Conservation (phyloP, 2,113 vertebrate species). For the Colius striatus region DNA sequence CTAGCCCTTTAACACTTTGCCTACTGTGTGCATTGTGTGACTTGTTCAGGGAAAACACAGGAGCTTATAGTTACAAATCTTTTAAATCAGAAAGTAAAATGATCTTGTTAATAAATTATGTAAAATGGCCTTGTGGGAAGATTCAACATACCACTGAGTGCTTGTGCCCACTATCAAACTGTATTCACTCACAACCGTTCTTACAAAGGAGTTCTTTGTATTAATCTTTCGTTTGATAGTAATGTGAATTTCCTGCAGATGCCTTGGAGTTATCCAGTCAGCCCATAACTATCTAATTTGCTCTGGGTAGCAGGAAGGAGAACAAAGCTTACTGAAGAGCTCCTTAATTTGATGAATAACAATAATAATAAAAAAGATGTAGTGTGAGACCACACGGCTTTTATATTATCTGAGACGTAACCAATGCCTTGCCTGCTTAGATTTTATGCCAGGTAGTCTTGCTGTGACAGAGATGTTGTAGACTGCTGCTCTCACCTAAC, state of each 20-base stretch:
- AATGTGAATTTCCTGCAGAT: constrained; percentile 45
- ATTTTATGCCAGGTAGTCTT: background rate
- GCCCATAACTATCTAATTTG: background rate
- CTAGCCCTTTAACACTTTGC: constrained; percentile 85
- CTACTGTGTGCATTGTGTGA: constrained; percentile 77
- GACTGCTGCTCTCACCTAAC: background rate
- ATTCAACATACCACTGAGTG: constrained; percentile 36
- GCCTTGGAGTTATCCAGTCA: constrained; percentile 40
- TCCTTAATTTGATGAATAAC: background rate
- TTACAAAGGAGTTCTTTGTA: constrained; percentile 14
- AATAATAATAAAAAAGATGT: background rate
- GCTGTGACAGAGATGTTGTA: background rate
- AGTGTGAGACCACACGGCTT: background rate
- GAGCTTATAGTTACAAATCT: constrained; percentile 68
- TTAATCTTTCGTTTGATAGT: constrained; percentile 6
- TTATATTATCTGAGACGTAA: background rate
- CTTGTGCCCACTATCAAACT: constrained; percentile 42
- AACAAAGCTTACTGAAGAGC: constrained; percentile 31
- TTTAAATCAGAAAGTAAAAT: constrained; percentile 70
- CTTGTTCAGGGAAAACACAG: constrained; percentile 65
- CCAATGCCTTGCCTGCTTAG: background rate
- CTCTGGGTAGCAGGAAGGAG: constrained; percentile 27
- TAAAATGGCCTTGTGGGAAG: constrained; percentile 69
- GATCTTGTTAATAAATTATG: constrained; percentile 66
- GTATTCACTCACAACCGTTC: constrained; percentile 22